These are phyloP conservation scores for Poeciliopsis presidionis DNA, from an alignment of 2,797 vertebrate species.

Conservation along the genomic window DNA sequence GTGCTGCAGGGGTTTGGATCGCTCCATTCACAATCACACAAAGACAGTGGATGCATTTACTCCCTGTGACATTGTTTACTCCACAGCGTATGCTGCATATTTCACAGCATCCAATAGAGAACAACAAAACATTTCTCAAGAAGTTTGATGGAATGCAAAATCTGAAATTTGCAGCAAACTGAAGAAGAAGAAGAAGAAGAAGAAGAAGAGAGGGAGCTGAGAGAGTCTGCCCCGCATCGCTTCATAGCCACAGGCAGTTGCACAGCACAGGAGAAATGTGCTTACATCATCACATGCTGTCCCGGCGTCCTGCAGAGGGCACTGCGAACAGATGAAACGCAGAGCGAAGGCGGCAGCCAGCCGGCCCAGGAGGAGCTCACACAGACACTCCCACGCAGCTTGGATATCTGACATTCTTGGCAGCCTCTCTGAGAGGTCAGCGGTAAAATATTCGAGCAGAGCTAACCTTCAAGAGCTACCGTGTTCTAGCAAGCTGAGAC, in stretches of 20 bases:
- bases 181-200: conserved; percentile 24
- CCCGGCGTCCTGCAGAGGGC: conserved; percentile 82
- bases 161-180: conserved; percentile 27
- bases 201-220: conserved; percentile 40
- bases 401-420: conserved; percentile 83
- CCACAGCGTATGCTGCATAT: conserved; percentile 24
- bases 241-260: conserved; percentile 71
- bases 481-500: conserved; percentile 57
- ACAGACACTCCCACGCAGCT: conserved; percentile 76
- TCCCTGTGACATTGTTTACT: conserved; percentile 15
- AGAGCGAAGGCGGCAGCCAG: conserved; percentile 54
- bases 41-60: conserved; percentile 4
- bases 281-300: conserved; percentile 80
- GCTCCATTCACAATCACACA: conserved; percentile 29
- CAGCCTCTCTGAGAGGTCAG: conserved; percentile 79
- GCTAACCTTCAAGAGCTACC: conserved; percentile 66
- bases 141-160: conserved; percentile 35
- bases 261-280: conserved; percentile 72
- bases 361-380: conserved; percentile 56
- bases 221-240: conserved; percentile 53
- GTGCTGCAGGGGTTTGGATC: conserved; percentile 28
- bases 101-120: not conserved
- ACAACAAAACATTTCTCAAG: conserved; percentile 34
- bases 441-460: conserved; percentile 76
- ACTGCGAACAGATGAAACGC: conserved; percentile 76